phyloP scores from a whole-genome alignment of 2,113 vertebrate genomes.

The Macquaria ambigua region DNA sequence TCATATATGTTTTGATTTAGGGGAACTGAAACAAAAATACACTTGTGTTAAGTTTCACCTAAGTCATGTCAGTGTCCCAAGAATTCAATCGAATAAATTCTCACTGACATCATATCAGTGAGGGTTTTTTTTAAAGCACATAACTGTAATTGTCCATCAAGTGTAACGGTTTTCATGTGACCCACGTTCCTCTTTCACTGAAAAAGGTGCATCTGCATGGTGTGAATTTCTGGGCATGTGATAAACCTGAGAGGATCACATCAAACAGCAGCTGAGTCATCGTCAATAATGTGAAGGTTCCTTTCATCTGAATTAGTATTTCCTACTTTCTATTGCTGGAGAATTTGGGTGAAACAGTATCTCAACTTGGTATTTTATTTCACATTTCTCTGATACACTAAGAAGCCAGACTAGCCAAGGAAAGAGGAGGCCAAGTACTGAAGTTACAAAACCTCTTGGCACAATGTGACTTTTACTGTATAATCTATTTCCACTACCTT shows the following conservation, averaged over 20 bases:
- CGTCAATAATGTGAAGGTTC: background rate
- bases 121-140: background rate
- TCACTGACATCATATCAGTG: background rate
- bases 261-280: constrained; percentile 31
- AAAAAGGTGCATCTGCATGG: constrained; percentile 30
- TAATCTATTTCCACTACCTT: background rate
- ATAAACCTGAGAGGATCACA: constrained; percentile 17
- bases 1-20: background rate
- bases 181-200: constrained; percentile 55
- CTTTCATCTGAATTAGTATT: background rate
- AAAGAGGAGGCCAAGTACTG: background rate
- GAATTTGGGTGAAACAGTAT: background rate
- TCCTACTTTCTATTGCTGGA: background rate
- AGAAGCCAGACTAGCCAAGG: background rate
- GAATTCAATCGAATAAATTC: background rate
- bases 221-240: constrained; percentile 34
- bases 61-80: background rate
- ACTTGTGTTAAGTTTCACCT: background rate
- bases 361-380: background rate
- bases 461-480: background rate
- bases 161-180: constrained; percentile 9
- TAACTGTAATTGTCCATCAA: background rate
- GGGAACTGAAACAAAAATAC: background rate
- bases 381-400: background rate
- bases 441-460: background rate